Base-by-base conservation (phyloP, 2,113 vertebrate genomes). In the Mus pahari region DNA sequence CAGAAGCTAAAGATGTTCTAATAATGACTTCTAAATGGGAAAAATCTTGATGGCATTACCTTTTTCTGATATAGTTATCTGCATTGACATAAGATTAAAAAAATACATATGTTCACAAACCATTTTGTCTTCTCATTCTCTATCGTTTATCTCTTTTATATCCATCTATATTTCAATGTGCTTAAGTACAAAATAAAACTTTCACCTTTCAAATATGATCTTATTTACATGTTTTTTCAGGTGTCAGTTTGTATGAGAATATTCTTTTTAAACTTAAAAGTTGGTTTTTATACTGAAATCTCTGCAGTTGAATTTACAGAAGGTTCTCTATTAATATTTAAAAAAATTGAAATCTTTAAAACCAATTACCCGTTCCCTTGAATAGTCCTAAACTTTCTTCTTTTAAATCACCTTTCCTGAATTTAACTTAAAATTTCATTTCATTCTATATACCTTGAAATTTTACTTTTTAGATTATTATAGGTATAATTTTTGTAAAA, bases 141-240 rank as follows among this genome's bases (percentile, higher is more conserved):
- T 45, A 73, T 55, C 55, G 79, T 77, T 93, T 92, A 94, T 24
- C 91, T 86, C 66, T 93, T 82, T 89, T 90, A 96, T 92, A 97
- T 68, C 84, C 28, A 2, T 95, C 86, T 84, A 31, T 66, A 79
- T 92, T 95, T 91, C 86, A 81, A 92, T 83, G 81, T 81, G 13
- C 55, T 89, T 94, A 93, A 91, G 78, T 91, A 82, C 22, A 91
- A 95, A 75, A 92, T 64, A 91, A 89, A 24, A 5, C 4, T 90
- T 86, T 74, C 68, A 81, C 48, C 68, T 71, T 94, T 90, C 48
- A 48, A 66, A 73, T 88, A 50, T 14, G 50, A 93, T 96, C 88
- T 90, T 64, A 83, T 86, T 92, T 94, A 84, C 89, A 94, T 68
- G 11, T 66, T 88, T 89, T 55, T 26, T 36, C 50, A 90, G 77